Percentiles rank a stretch among this genome's conserved stretches.
Conservation (phyloP, 2,797 vertebrate genomes). For the Schizothorax lantsangensis region DNA sequence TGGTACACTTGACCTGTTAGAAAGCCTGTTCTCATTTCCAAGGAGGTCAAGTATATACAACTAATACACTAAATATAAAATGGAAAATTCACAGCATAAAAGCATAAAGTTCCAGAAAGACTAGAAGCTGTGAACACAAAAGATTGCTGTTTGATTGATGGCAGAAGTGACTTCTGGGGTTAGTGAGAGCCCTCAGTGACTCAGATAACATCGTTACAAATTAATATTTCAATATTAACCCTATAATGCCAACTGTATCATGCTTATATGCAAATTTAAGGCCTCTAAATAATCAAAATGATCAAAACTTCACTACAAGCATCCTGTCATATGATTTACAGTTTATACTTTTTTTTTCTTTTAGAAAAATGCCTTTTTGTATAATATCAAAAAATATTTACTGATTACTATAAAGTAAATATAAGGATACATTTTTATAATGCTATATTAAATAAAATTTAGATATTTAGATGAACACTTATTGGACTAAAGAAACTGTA, state of each 20-base stretch:
- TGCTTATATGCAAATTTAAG: neutral
- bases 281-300: neutral
- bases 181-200: neutral
- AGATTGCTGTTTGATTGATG: neutral
- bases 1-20: neutral
- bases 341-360: too few relatives aligned
- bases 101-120: neutral
- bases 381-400: too few relatives aligned
- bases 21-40: slow-evolving; percentile 4
- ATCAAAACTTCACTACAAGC: neutral
- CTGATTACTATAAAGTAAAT: neutral
- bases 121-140: neutral
- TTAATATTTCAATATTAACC: neutral
- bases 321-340: neutral
- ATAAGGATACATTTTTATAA: neutral
- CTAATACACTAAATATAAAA: neutral
- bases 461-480: neutral
- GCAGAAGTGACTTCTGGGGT: neutral
- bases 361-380: too few relatives aligned
- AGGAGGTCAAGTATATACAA: neutral
- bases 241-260: neutral
- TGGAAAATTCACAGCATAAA: neutral
- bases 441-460: neutral
- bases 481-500: neutral
- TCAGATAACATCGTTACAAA: neutral